Evolutionary conservation across 2,888 invertebrate genomes (phyloP).

Genomic region (Lasioglossum lativentre): DNA sequence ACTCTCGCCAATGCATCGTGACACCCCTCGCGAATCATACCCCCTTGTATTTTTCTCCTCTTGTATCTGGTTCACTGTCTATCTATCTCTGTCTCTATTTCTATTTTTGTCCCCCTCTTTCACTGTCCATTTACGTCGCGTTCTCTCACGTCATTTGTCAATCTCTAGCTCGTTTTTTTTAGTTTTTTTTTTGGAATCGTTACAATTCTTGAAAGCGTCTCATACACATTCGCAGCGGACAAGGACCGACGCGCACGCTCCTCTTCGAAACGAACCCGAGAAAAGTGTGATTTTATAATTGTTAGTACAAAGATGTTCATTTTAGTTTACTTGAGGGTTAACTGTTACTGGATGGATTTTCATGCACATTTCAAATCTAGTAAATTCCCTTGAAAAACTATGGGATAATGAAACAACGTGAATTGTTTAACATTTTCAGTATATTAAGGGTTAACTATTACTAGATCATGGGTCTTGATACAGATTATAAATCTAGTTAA

Average conservation of each 20-base stretch:
- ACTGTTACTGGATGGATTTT: not conserved
- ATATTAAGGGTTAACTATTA: too few species aligned
- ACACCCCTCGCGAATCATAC: slow-evolving; percentile 8
- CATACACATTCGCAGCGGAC: slow-evolving; percentile 46
- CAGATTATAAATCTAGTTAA: too few species aligned
- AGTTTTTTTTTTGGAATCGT: not conserved
- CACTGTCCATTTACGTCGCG: not conserved
- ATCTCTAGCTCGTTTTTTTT: not conserved
- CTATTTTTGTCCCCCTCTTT: not conserved
- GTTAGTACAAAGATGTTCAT: not conserved
- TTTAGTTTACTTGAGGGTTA: not conserved
- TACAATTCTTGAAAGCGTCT: not conserved
- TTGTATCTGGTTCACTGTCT: not conserved
- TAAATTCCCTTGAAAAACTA: not conserved
- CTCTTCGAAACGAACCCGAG: slow-evolving; percentile 38
- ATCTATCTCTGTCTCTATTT: not conserved
- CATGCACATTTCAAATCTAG: not conserved
- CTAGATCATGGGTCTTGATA: too few species aligned
- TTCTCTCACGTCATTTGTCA: not conserved
- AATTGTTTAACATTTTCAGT: too few species aligned
- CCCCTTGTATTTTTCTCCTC: not conserved
- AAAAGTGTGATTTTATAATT: slow-evolving; percentile 35
- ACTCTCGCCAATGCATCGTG: not conserved
- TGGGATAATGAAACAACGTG: not conserved
- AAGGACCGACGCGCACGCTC: slow-evolving; percentile 60